Evolutionary conservation across 2,113 vertebrate species (phyloP).

Genomic region (Mus spicilegus): DNA sequence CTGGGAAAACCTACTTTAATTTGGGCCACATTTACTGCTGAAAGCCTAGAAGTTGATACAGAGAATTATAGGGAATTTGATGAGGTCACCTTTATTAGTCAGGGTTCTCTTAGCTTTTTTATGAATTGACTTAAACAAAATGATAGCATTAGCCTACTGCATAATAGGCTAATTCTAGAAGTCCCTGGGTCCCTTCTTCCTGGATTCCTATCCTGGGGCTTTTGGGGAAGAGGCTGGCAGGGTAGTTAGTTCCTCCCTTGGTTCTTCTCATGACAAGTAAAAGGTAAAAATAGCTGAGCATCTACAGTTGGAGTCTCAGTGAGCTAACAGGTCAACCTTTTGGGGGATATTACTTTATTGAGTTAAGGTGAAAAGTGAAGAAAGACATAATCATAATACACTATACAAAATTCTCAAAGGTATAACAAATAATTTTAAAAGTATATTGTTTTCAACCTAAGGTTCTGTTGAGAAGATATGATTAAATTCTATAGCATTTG

Average conservation of each 20-base stretch:
- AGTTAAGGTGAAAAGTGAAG: too few species aligned
- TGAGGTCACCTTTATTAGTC: too few species aligned
- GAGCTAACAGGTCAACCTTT: background rate
- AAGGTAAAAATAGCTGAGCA: conserved; percentile 20
- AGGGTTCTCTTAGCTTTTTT: too few species aligned
- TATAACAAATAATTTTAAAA: background rate
- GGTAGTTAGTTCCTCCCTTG: conserved; percentile 11
- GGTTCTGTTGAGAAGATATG: background rate
- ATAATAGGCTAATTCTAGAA: background rate
- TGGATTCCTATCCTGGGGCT: background rate
- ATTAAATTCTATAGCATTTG: background rate
- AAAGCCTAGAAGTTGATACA: background rate
- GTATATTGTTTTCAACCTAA: background rate
- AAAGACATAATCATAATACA: background rate
- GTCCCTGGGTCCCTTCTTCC: background rate
- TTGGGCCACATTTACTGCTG: background rate
- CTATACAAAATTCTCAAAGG: background rate
- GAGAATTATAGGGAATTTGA: too few species aligned
- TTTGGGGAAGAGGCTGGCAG: background rate
- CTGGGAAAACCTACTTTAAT: background rate
- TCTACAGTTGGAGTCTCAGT: background rate
- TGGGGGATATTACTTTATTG: background rate
- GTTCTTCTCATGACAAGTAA: conserved; percentile 1
- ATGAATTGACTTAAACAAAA: background rate
- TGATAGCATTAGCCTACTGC: background rate